Evolutionary conservation across 2,888 invertebrate species (phyloP), one percentile per base, ranked within the genome.

Genomic region (Melieria crassipennis): DNA sequence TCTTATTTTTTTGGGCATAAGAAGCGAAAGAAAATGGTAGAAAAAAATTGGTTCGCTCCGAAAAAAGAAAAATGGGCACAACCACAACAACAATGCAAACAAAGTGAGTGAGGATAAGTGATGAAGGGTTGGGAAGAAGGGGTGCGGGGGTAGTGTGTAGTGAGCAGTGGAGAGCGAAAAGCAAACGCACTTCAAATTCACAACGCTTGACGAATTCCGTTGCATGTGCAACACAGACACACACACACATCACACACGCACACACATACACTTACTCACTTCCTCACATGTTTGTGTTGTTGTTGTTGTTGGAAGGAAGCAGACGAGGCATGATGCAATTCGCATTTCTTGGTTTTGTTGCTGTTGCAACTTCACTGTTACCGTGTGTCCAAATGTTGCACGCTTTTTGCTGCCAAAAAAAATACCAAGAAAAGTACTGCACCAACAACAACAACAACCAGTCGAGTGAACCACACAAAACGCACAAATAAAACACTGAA

Each of bases 101-200:
- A 46, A 10, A 43, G 43, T 13, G 1, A 16, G 10, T 52, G 50
- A 52, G 6, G n/a, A 61, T 45, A 61, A 42, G 66, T 63, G 16
- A n/a, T 43, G 43, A 50, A 67, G 50, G 64, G n/a, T n/a, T 13
- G 3, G 11, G 30, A 16, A 57, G 42, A 7, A 45, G 30, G 1
- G 30, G 30, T 30, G 30, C 1, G 30, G 30, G 30, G 30, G 30
- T 30, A 69, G 57, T 7, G 43, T 30, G 7, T 16, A n/a, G 55
- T 45, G 13, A 48, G 46, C 60, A 60, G 16, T 50, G 46, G n/a
- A 55, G 52, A 52, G 48, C 11, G 52, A 72, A 57, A 11, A 56
- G 55, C 58, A 69, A 80, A 82, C 81, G 80, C 81, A 82, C 80
- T 81, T 76, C 76, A 81, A 63, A 72, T 72, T 76, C 78, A 79